Evolutionary conservation across 1,140 invertebrate genomes (phyloP).

Genomic region (Drosophila tani): DNA sequence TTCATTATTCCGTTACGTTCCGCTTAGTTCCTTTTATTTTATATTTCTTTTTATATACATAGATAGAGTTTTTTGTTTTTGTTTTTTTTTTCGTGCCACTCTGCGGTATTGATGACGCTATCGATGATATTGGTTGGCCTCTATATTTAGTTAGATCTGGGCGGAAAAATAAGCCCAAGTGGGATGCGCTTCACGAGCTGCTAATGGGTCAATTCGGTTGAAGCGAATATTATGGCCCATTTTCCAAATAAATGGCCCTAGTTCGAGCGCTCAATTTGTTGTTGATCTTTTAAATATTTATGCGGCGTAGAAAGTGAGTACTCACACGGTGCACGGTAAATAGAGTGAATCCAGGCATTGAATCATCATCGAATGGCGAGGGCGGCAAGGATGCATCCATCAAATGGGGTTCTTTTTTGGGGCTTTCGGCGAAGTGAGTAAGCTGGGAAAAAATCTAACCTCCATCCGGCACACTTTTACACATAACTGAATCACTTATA

Average conservation of each 20-base stretch:
- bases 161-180: slow-evolving; percentile 39
- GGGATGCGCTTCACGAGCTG: slow-evolving; percentile 77
- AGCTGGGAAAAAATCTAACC: not conserved
- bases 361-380: slow-evolving; percentile 25
- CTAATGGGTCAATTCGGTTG: slow-evolving; percentile 79
- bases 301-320: slow-evolving; percentile 35
- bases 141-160: slow-evolving; percentile 67
- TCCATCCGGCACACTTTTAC: slow-evolving; percentile 38
- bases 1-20: slow-evolving; percentile 42
- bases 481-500: slow-evolving; percentile 31
- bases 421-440: slow-evolving; percentile 17
- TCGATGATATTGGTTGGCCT: slow-evolving; percentile 45
- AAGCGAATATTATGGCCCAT: slow-evolving; percentile 60
- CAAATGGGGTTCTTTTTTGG: slow-evolving; percentile 18
- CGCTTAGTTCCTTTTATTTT: slow-evolving; percentile 19
- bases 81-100: not conserved
- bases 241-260: slow-evolving; percentile 35
- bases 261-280: slow-evolving; percentile 20
- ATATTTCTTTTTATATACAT: not conserved
- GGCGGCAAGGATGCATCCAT: slow-evolving; percentile 55
- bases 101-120: slow-evolving; percentile 66
- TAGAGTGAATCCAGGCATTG: slow-evolving; percentile 25
- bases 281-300: slow-evolving; percentile 28
- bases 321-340: slow-evolving; percentile 7
- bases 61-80: slow-evolving; percentile 11